A percentile compares a stretch with the other conserved stretches of the same genome.
These are phyloP conservation scores for Ranitomeya variabilis DNA, from an alignment of 2,113 vertebrate species.

Conservation along the genomic window DNA sequence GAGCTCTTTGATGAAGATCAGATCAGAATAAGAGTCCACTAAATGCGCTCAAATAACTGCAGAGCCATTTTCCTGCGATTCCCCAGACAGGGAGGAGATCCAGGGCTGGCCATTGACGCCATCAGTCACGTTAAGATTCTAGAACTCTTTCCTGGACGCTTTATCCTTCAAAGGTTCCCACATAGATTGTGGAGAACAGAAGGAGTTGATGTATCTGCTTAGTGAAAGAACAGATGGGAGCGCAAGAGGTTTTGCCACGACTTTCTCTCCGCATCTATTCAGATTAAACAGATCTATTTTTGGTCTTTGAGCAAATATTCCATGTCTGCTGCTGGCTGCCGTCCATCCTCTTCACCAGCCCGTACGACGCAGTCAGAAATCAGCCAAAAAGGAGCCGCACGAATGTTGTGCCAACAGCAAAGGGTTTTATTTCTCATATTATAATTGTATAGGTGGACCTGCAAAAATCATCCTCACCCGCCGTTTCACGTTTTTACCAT, in stretches of 20 bases:
- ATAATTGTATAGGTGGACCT: not conserved
- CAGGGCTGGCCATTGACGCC: not conserved
- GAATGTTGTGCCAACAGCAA: not conserved
- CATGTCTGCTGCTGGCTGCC: slow-evolving; percentile 23
- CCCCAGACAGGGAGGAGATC: slow-evolving; percentile 15
- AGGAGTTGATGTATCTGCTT: slow-evolving; percentile 4
- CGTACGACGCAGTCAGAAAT: not conserved
- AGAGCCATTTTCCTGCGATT: not conserved
- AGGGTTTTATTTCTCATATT: not conserved
- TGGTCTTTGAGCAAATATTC: slow-evolving; percentile 43
- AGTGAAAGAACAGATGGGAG: slow-evolving; percentile 40
- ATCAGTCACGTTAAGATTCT: not conserved
- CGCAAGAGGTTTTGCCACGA: slow-evolving; percentile 32
- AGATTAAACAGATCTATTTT: slow-evolving; percentile 45
- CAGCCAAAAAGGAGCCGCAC: not conserved
- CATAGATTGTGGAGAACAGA: slow-evolving; percentile 7
- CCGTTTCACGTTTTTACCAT: too few species aligned
- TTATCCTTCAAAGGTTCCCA: slow-evolving; percentile 28
- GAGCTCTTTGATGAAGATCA: slow-evolving; percentile 35
- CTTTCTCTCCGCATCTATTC: slow-evolving; percentile 17
- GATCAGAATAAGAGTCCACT: not conserved
- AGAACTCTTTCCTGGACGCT: slow-evolving; percentile 4
- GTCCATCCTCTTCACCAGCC: slow-evolving; percentile 26
- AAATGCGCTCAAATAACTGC: not conserved
- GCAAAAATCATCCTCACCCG: too few species aligned